Base-by-base conservation (phyloP, 2,888 invertebrate species). In the Periphyllus acericola region DNA sequence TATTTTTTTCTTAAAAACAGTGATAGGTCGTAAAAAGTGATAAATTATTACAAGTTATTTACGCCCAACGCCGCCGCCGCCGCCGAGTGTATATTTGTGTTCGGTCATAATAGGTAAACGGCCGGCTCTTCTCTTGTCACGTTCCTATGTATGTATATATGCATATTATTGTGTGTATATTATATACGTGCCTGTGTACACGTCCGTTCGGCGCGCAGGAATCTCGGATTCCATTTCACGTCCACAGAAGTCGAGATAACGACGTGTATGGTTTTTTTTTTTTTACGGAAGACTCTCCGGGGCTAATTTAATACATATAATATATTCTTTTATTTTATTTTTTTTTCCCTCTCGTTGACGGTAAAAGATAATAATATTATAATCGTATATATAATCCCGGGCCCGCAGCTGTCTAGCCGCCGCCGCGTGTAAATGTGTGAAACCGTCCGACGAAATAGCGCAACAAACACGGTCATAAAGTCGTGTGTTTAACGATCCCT, bases 41-140 rank as follows among this genome's bases (percentile, higher is more conserved):
- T 87, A 87, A 87, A 87, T 87, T 87, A 87, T 87, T 87, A 87
- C 87, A 55, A 81, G 87, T 87, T 87, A 87, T 87, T 87, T 87
- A 87, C 87, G 80, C 80, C 72, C 86, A 72, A 71, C 79, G 71
- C 79, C 29, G 68, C 84, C 68, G 46, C 66, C 76, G n/a, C 68
- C 17, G 86, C 55, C 34, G 60, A 79, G 36, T 40, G 36, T 72
- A 78, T 78, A 72, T 79, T 79, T 55, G 86, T 72, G 80, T 80
- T 80, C 71, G 71, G 79, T 79, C 79, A 32, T 79, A 86, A 80
- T 80, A 79, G 68, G 80, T 80, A 80, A 80, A 80, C 55, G 85
- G 83, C 74, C 40, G 52, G 85, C 85, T 85, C 52, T 71, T 78
- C 86, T 80, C 71, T 80, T 86, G 86, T 86, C 86, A 80, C 86